These are phyloP conservation scores for Lordiphosa andalusiaca DNA, from an alignment of 2,888 invertebrate species.

Conservation along the genomic window DNA sequence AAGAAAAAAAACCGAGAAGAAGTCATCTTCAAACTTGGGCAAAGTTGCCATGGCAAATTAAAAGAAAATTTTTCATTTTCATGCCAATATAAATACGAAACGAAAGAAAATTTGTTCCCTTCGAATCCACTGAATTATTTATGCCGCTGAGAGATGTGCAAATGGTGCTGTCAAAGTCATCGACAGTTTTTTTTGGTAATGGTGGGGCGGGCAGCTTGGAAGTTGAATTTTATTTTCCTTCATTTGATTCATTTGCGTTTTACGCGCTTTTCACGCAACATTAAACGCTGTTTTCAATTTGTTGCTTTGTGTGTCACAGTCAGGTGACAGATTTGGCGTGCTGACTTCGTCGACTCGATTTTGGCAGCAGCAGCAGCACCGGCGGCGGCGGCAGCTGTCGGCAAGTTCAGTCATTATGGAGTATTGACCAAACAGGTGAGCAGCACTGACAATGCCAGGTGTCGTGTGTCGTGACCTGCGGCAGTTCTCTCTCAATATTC, in stretches of 20 bases:
- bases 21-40: constrained; percentile 14
- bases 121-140: constrained; percentile 44
- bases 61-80: constrained; percentile 41
- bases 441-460: constrained; percentile 13
- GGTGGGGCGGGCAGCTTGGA: constrained; percentile 19
- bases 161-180: constrained; percentile 48
- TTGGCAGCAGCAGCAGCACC: constrained; percentile 17
- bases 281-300: constrained; percentile 45
- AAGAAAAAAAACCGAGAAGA: background rate
- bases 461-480: constrained; percentile 56
- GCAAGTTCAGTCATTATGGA: constrained; percentile 36
- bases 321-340: constrained; percentile 58
- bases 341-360: constrained; percentile 44
- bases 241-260: constrained; percentile 26
- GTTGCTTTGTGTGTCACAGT: constrained; percentile 9
- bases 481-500: constrained; percentile 45
- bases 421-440: constrained; percentile 67
- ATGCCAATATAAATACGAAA: constrained; percentile 5
- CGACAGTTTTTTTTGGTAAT: constrained; percentile 10
- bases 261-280: constrained; percentile 64
- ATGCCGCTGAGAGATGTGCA: constrained; percentile 48
- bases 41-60: constrained; percentile 33
- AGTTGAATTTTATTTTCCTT: constrained; percentile 44
- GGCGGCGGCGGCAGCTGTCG: constrained; percentile 16
- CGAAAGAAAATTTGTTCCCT: constrained; percentile 33